Base-by-base conservation (phyloP, 2,888 invertebrate species). In the Oscheius sp. region DNA sequence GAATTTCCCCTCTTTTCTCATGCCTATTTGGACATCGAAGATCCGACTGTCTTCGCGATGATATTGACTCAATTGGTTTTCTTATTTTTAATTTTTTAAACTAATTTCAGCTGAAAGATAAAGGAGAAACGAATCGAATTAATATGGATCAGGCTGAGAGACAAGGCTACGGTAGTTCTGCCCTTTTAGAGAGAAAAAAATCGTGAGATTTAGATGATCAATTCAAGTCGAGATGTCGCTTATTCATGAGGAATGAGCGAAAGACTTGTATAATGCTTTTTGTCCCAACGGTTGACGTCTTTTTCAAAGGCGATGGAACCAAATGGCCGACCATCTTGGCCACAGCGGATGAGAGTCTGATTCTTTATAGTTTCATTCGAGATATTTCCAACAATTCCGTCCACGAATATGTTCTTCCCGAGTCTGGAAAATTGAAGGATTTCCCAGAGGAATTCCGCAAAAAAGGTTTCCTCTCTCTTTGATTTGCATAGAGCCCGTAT, bases 241-340 rank as follows among this genome's bases (percentile, higher is more conserved):
- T 61, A 2, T 45, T 45, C 20, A 15, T 61, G 27, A 61, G 20
- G 20, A 10, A 27, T 45, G 25, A 23, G 31, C 27, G 5, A n/a
- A 27, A n/a, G 27, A 27, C n/a, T n/a, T 23, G 12, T 27, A 39
- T 31, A 4, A 27, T 61, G 4, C 25, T 61, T 12, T 12, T 61
- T 3, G 61, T 45, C 27, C 61, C 61, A 2, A n/a, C 42, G 3
- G 20, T 20, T 2, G 27, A 42, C 20, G 25, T 39, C 2, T 15
- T 61, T 6, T 23, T 34, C 25, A 45, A 61, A 4, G 42, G 29
- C 6, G 20, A 23, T 17, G 3, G 27, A 20, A n/a, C n/a, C n/a
- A 27, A 45, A 27, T 50, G 57, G 31, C 70, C 70, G 3, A 37
- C 58, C 8, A 20, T 70, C 1, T 39, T 66, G 20, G 17, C 53